Percentiles rank a stretch among this genome's conserved stretches.
Evolutionary conservation across 2,113 vertebrate species (phyloP).

Genomic region (Ictalurus furcatus): DNA sequence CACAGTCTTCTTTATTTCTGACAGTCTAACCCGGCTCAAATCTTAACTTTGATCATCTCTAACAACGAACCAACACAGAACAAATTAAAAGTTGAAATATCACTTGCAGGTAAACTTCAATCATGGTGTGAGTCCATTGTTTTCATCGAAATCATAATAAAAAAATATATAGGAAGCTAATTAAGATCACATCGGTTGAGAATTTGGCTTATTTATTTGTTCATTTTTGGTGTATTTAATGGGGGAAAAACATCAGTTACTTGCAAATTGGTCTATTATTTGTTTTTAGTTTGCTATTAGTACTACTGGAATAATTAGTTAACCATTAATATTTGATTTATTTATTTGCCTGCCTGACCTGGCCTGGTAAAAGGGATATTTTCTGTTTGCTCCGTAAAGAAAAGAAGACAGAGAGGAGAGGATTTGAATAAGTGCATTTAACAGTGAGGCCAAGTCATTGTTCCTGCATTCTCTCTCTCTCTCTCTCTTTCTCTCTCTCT

Average conservation of each 20-base stretch:
- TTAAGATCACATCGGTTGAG: neutral
- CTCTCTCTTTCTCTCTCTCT: slow-evolving; percentile 54
- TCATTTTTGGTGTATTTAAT: neutral
- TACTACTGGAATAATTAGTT: neutral
- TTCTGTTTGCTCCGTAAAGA: slow-evolving; percentile 54
- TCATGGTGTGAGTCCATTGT: neutral
- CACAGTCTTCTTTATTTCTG: neutral
- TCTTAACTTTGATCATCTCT: neutral
- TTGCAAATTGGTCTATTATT: neutral
- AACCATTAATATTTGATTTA: neutral
- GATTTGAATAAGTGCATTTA: slow-evolving; percentile 73
- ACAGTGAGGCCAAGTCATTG: slow-evolving; percentile 64
- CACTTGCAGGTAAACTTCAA: neutral
- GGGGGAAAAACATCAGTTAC: neutral
- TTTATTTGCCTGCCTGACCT: slow-evolving; percentile 41
- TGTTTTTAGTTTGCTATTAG: slow-evolving; percentile 18
- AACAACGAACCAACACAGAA: neutral
- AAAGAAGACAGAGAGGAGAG: slow-evolving; percentile 63
- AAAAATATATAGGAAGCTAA: neutral
- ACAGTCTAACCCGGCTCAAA: neutral
- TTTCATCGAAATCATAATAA: neutral
- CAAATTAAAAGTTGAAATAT: neutral
- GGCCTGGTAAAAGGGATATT: slow-evolving; percentile 53
- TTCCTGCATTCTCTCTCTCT: slow-evolving; percentile 57
- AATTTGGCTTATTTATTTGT: neutral